phyloP scores from a whole-genome alignment of 2,888 invertebrate species.

The Dicroscelio sp. region DNA sequence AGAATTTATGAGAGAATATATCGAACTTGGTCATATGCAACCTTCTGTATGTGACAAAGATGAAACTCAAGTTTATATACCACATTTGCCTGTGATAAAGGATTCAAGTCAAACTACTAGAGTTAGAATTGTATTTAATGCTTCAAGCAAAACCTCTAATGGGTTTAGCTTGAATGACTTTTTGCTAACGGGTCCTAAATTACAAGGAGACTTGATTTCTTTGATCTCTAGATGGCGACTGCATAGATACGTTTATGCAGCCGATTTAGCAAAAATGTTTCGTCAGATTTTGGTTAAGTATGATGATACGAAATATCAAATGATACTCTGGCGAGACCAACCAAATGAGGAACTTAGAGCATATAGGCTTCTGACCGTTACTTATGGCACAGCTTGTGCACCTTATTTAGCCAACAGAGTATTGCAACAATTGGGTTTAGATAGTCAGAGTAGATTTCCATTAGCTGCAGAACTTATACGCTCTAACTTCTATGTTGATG shows the following conservation, averaged over 20 bases:
- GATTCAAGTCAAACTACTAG: neutral
- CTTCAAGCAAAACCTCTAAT: neutral
- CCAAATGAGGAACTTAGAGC: neutral
- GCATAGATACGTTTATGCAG: neutral
- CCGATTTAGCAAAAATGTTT: neutral
- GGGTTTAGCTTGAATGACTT: neutral
- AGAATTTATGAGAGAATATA: slow-evolving; percentile 17
- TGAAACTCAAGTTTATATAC: neutral
- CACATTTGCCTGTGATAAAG: neutral
- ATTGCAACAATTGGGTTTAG: neutral
- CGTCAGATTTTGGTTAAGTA: neutral
- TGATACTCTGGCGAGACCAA: neutral
- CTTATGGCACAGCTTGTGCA: neutral
- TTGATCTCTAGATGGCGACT: neutral
- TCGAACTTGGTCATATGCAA: neutral
- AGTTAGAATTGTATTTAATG: slow-evolving; percentile 26
- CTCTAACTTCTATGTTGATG: neutral
- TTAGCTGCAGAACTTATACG: neutral
- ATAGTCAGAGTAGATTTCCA: neutral
- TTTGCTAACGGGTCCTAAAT: neutral
- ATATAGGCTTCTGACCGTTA: neutral
- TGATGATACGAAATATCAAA: neutral
- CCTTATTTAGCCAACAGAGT: slow-evolving; percentile 13
- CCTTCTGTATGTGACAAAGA: neutral
- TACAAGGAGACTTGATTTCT: neutral